Base-by-base conservation (phyloP, 2,888 invertebrate species). In the Cephus runcator region DNA sequence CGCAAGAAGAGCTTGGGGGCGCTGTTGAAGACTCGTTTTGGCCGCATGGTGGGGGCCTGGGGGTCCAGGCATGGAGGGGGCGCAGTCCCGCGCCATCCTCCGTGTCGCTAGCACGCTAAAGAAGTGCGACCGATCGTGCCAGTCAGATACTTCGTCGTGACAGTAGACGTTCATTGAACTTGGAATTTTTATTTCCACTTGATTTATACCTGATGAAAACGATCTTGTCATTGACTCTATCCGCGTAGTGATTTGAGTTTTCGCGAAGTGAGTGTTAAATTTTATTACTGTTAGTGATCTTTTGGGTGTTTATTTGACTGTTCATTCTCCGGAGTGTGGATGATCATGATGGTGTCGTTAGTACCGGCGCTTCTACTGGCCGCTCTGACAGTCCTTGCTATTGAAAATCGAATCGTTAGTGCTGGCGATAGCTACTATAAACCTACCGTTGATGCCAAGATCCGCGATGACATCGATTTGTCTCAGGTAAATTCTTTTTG, bases 31-130 rank as follows among this genome's bases (percentile, higher is more conserved):
- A 85, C 85, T 85, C 83, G 86, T 86, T 85, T 83, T 79, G 81
- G 80, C 79, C 69, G 81, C 33, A 75, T 81, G 85, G 84, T 83
- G 88, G 89, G 88, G 87, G 83, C 69, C 81, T 81, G 82, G 84
- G 84, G 87, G 83, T 86, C 85, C 83, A 83, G 83, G 84, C 86
- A 85, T 86, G 89, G 87, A 84, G 86, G 87, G 86, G 88, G 88
- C 88, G 89, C 90, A 90, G 90, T 90, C 87, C 83, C 88, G 88
- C 89, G 87, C 88, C 83, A 89, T 88, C 89, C 88, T 90, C 85
- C 88, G 89, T 85, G 85, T 85, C 83, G 89, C 83, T 81, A 84
- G 84, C 88, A 89, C 89, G 82, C 40, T 30, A 40, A 76, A 76
- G 34, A 56, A 76, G 76, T 40, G 34, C 9, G 40, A 71, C 31